A percentile compares a stretch with the other conserved stretches of the same genome.
phyloP scores from a whole-genome alignment of 2,113 vertebrate species.

The Salvelinus fontinalis region DNA sequence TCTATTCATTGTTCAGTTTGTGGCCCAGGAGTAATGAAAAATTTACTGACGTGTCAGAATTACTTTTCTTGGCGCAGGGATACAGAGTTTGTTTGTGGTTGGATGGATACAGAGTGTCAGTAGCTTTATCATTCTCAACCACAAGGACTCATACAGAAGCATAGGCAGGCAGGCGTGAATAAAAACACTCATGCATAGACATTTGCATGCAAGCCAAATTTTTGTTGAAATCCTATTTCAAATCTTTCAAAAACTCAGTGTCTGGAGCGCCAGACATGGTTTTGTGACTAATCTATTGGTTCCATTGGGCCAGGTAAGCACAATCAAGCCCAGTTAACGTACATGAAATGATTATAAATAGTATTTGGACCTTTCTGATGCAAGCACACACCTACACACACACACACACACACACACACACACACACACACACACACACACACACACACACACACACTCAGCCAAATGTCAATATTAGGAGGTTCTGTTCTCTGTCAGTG shows the following conservation, averaged over 20 bases:
- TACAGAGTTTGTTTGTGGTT: not conserved
- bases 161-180: constrained; percentile 2
- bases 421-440: not conserved
- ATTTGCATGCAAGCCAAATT: not conserved
- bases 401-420: too few species aligned
- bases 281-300: too few species aligned
- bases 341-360: not conserved
- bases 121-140: not conserved
- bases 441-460: too few species aligned
- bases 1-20: not conserved
- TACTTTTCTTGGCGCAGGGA: not conserved
- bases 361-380: too few species aligned
- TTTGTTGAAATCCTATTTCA: too few species aligned
- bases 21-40: not conserved
- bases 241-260: too few species aligned
- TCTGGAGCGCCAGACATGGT: too few species aligned
- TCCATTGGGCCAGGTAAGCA: too few species aligned
- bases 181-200: not conserved
- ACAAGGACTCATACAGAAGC: not conserved
- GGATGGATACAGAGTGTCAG: not conserved
- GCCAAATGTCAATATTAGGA: too few species aligned
- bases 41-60: not conserved
- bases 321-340: too few species aligned
- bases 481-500: too few species aligned
- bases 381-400: not conserved